These are phyloP conservation scores for Cirrhinus molitorella DNA, from an alignment of 2,797 vertebrate species.

Conservation along the genomic window DNA sequence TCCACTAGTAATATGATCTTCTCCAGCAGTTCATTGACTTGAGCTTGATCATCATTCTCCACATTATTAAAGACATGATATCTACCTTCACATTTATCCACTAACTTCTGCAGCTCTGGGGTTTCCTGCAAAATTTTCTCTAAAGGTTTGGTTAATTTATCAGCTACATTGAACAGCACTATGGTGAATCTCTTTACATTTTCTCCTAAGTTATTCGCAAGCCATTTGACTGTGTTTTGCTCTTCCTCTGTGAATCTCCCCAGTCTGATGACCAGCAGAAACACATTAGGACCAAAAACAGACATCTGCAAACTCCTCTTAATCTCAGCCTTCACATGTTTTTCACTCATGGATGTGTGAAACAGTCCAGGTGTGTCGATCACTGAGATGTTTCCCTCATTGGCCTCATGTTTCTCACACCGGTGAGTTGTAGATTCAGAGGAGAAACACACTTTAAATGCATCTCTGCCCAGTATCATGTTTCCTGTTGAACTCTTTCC, in stretches of 20 bases:
- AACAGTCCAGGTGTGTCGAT: background rate
- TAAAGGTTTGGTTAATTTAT: slow-evolving; percentile 4
- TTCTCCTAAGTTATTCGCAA: slow-evolving; percentile 24
- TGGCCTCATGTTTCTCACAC: too few relatives aligned
- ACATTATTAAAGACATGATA: slow-evolving; percentile 14
- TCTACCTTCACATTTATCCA: background rate
- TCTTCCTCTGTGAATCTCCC: slow-evolving; percentile 23
- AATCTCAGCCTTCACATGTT: background rate
- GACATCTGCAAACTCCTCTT: background rate
- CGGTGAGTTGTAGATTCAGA: background rate
- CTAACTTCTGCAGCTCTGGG: background rate
- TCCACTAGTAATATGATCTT: background rate
- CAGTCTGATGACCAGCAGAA: background rate
- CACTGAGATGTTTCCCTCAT: background rate
- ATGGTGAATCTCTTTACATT: slow-evolving; percentile 1
- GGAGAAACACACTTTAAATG: background rate
- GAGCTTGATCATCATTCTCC: background rate
- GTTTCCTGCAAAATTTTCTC: background rate
- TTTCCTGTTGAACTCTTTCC: too few relatives aligned
- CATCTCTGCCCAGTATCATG: background rate
- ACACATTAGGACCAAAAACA: background rate
- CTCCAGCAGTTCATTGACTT: background rate
- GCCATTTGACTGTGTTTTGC: slow-evolving; percentile 3
- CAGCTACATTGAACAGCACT: slow-evolving; percentile 26
- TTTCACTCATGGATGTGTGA: background rate